Conservation (phyloP, 2,113 vertebrate genomes). For the Anguilla japonica region DNA sequence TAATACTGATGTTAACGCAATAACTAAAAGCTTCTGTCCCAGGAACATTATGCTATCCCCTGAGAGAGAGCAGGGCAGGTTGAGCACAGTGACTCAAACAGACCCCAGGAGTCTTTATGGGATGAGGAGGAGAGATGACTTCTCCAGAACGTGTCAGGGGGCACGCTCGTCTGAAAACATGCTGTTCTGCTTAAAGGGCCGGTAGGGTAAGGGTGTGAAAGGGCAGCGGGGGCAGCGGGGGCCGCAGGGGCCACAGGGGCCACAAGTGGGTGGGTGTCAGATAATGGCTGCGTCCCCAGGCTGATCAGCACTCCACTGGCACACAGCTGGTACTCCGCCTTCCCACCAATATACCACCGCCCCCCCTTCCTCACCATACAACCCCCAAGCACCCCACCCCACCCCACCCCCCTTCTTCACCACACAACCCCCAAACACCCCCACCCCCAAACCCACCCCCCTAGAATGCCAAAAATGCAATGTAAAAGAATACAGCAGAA, state of each 20-base stretch:
- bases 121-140: neutral
- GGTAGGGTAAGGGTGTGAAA: slow-evolving; percentile 48
- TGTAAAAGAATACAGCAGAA: slow-evolving; percentile 64
- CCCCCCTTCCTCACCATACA: slow-evolving; percentile 28
- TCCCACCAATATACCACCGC: slow-evolving; percentile 32
- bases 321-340: slow-evolving; percentile 72
- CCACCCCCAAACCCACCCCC: slow-evolving; percentile 30
- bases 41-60: neutral
- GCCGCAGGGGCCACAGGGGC: slow-evolving; percentile 14
- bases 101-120: neutral
- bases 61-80: neutral
- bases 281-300: slow-evolving; percentile 64
- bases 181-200: neutral
- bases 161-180: neutral
- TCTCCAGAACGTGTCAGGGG: neutral
- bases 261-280: slow-evolving; percentile 54
- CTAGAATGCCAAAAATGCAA: slow-evolving; percentile 70
- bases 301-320: slow-evolving; percentile 59
- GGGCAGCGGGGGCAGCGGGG: slow-evolving; percentile 35
- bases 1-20: neutral
- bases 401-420: slow-evolving; percentile 33
- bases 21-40: neutral
- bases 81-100: neutral
- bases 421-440: slow-evolving; percentile 29
- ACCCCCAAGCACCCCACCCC: slow-evolving; percentile 7